phyloP scores from a whole-genome alignment of 92 coral and sea anemone genomes.

The Zoanthus gigantus region DNA sequence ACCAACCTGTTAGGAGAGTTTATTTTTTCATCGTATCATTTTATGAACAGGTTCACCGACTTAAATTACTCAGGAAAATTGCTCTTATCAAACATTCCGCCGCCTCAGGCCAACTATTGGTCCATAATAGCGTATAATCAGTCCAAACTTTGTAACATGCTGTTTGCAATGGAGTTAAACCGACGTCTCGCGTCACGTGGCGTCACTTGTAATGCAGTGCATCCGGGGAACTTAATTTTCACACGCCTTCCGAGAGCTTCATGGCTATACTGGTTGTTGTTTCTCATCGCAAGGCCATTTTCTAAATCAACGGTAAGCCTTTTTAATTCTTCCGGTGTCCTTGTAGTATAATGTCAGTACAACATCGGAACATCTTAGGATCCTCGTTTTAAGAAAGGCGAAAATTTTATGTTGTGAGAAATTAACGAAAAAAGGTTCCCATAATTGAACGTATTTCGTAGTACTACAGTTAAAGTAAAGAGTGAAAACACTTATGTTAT shows the following conservation, averaged over 20 bases:
- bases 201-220: conserved; percentile 92
- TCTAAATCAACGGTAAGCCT: conserved; percentile 83
- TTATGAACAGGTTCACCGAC: conserved; percentile 79
- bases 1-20: too few species aligned
- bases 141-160: conserved; percentile 89
- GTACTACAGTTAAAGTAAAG: background rate
- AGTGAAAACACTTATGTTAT: background rate
- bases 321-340: background rate
- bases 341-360: background rate
- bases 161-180: conserved; percentile 92
- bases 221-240: conserved; percentile 94
- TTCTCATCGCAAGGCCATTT: conserved; percentile 83
- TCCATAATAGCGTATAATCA: conserved; percentile 94
- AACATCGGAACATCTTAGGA: background rate
- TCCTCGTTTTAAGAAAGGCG: background rate
- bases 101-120: conserved; percentile 80
- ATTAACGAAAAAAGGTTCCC: background rate
- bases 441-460: background rate
- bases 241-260: conserved; percentile 81
- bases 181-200: conserved; percentile 81
- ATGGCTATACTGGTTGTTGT: conserved; percentile 85
- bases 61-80: conserved; percentile 80
- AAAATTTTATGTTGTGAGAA: background rate
- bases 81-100: conserved; percentile 71
- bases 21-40: background rate